Percentiles rank a stretch among this genome's conserved stretches.
These are phyloP conservation scores for Thymelicus lineola DNA, from an alignment of 2,888 invertebrate genomes.

Conservation along the genomic window DNA sequence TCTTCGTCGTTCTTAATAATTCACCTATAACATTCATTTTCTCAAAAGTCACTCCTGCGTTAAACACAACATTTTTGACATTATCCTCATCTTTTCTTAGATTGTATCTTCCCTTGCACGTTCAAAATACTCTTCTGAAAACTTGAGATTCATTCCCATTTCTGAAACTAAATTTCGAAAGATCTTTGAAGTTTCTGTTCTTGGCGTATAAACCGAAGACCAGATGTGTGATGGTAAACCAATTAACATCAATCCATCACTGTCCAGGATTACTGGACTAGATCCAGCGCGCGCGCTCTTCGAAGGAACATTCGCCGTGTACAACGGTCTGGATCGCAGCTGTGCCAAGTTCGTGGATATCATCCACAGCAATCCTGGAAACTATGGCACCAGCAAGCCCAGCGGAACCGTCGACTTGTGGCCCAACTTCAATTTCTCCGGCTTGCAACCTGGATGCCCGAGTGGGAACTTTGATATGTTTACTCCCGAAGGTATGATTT, in stretches of 20 bases:
- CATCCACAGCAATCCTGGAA: conserved; percentile 84
- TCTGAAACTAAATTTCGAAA: too few relatives aligned
- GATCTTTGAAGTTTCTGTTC: too few relatives aligned
- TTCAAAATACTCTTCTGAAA: too few relatives aligned
- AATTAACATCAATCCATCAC: conserved; percentile 29
- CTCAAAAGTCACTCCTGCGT: too few relatives aligned
- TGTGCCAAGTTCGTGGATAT: conserved; percentile 80
- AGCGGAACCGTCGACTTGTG: conserved; percentile 76
- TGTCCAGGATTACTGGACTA: conserved; percentile 71
- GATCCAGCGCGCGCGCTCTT: conserved; percentile 79
- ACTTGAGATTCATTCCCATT: too few relatives aligned
- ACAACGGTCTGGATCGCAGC: conserved; percentile 52
- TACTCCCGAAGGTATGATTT: conserved; percentile 57
- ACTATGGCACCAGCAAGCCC: conserved; percentile 67
- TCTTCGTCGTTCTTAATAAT: too few relatives aligned
- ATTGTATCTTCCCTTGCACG: too few relatives aligned
- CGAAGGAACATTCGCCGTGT: conserved; percentile 53
- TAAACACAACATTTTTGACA: too few relatives aligned
- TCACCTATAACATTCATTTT: too few relatives aligned
- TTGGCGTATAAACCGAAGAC: too few relatives aligned
- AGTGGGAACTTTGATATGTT: conserved; percentile 61
- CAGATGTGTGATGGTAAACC: too few relatives aligned
- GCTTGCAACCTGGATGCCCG: conserved; percentile 83
- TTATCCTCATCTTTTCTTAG: too few relatives aligned
- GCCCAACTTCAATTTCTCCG: conserved; percentile 65